These are phyloP conservation scores for Brachypodius melanocephalos DNA, from an alignment of 2,113 vertebrate genomes.

Conservation along the genomic window DNA sequence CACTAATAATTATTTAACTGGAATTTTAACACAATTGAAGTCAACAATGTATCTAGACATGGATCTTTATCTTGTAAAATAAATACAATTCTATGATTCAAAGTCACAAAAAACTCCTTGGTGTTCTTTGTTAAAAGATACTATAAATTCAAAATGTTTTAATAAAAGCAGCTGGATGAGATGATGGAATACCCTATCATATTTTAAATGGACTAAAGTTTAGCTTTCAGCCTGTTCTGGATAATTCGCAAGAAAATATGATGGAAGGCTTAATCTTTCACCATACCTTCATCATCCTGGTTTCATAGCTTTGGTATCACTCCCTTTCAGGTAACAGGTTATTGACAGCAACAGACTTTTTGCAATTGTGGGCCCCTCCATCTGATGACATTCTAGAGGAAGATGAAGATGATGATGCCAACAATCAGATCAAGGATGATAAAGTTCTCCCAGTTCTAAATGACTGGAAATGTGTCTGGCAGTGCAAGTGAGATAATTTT, in stretches of 20 bases:
- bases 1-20: background rate
- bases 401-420: constrained; percentile 77
- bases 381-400: constrained; percentile 85
- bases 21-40: background rate
- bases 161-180: background rate
- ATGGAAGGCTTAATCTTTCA: background rate
- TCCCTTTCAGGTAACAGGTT: constrained; percentile 88
- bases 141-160: background rate
- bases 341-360: constrained; percentile 90
- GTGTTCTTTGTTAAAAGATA: background rate
- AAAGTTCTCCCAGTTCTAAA: constrained; percentile 85
- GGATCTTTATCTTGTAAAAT: background rate
- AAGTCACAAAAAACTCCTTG: background rate
- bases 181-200: background rate
- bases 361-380: constrained; percentile 96
- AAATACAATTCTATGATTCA: background rate
- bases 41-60: background rate
- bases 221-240: background rate
- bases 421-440: constrained; percentile 77
- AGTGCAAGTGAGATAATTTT: constrained; percentile 88
- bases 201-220: background rate
- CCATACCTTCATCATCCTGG: background rate
- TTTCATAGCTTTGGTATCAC: background rate
- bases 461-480: constrained; percentile 98
- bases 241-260: background rate